Conservation (phyloP, 2,113 vertebrate genomes). For the Dermatemys mawii region DNA sequence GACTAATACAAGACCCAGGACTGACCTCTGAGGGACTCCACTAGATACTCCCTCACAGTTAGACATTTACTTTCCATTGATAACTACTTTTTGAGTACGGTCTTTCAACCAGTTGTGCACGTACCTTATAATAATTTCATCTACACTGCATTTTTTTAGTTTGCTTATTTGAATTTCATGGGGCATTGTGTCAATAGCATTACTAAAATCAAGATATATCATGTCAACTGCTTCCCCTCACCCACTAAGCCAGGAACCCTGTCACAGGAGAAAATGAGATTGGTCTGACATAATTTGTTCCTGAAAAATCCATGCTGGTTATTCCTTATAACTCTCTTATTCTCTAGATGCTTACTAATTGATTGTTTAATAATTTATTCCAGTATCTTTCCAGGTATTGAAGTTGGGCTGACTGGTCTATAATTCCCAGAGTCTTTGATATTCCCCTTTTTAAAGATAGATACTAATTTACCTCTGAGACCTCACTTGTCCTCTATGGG, state of each 20-base stretch:
- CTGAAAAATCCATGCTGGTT: background rate
- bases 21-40: background rate
- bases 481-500: background rate
- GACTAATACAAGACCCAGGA: background rate
- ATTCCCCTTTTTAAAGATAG: no score
- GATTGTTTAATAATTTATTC: background rate
- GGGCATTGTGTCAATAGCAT: background rate
- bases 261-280: background rate
- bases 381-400: background rate
- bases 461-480: background rate
- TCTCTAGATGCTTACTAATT: background rate
- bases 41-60: background rate
- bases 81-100: background rate
- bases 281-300: background rate
- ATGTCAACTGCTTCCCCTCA: background rate
- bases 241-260: background rate
- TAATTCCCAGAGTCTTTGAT: background rate
- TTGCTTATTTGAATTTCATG: background rate
- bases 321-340: background rate
- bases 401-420: background rate
- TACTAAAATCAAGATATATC: background rate
- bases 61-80: background rate
- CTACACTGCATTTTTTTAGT: background rate
- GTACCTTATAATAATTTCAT: background rate
- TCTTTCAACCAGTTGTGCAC: background rate